Percentiles rank a stretch among this genome's conserved stretches.
Conservation (phyloP, 2,797 vertebrate genomes). For the Anabas testudineus region DNA sequence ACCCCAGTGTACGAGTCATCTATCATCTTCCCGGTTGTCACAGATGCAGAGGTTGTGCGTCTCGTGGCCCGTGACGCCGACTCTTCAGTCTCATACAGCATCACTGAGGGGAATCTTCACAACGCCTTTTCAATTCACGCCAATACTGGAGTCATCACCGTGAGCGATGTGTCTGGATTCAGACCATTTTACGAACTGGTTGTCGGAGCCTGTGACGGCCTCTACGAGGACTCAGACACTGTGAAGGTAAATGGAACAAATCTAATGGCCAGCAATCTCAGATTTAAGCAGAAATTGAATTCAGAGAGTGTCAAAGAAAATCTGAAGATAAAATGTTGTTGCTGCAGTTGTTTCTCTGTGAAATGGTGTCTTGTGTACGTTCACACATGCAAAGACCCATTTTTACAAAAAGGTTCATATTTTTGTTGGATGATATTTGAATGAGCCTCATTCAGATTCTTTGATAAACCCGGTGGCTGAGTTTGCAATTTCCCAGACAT, state of each 20-base stretch:
- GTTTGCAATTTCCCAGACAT: slow-evolving; percentile 87
- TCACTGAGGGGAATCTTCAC: slow-evolving; percentile 86
- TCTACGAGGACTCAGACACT: slow-evolving; percentile 86
- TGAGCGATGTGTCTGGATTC: slow-evolving; percentile 84
- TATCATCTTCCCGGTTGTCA: slow-evolving; percentile 85
- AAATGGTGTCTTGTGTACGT: too few relatives aligned
- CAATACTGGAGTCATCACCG: slow-evolving; percentile 84
- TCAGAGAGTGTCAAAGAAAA: slow-evolving; percentile 88
- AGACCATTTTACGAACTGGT: slow-evolving; percentile 81
- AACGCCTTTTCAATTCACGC: slow-evolving; percentile 87
- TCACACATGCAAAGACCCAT: too few relatives aligned
- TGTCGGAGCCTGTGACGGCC: slow-evolving; percentile 89
- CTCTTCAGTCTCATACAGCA: slow-evolving; percentile 89
- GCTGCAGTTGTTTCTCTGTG: too few relatives aligned
- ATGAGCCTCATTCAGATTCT: slow-evolving; percentile 90
- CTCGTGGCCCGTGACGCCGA: slow-evolving; percentile 90
- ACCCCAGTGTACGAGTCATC: slow-evolving; percentile 83
- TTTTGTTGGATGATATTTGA: slow-evolving; percentile 88
- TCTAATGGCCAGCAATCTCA: slow-evolving; percentile 80
- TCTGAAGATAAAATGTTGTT: too few relatives aligned
- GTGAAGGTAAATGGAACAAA: slow-evolving; percentile 87
- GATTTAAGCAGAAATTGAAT: slow-evolving; percentile 86
- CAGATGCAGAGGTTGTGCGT: slow-evolving; percentile 85
- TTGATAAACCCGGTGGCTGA: slow-evolving; percentile 88
- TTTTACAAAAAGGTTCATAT: too few relatives aligned